These are phyloP conservation scores for Triplophysa dalaica DNA, from an alignment of 2,113 vertebrate species.

Conservation along the genomic window DNA sequence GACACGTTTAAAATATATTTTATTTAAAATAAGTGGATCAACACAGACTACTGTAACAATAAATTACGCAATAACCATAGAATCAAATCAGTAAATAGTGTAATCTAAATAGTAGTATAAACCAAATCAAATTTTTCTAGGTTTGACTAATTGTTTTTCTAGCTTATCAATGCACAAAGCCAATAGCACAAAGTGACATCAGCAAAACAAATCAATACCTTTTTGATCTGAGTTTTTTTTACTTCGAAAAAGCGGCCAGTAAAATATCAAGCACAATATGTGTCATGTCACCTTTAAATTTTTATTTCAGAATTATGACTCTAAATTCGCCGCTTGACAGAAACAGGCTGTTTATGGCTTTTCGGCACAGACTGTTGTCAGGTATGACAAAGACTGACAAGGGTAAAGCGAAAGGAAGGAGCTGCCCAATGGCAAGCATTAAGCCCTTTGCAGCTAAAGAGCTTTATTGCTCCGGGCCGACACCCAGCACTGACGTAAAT, in stretches of 20 bases:
- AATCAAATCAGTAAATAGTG: too few relatives aligned
- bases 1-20: too few relatives aligned
- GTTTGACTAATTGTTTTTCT: neutral
- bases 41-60: too few relatives aligned
- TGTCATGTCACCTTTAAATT: conserved; percentile 57
- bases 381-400: conserved; percentile 62
- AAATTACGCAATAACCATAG: too few relatives aligned
- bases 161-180: too few relatives aligned
- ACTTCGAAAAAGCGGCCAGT: neutral
- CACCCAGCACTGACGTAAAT: conserved; percentile 58
- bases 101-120: too few relatives aligned
- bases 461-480: conserved; percentile 63
- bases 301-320: conserved; percentile 71
- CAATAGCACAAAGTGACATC: too few relatives aligned
- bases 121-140: too few relatives aligned
- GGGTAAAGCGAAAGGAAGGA: conserved; percentile 66
- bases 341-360: conserved; percentile 62
- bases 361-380: conserved; percentile 52
- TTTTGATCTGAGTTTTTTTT: too few relatives aligned
- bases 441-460: conserved; percentile 68
- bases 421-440: conserved; percentile 64
- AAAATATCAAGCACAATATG: neutral
- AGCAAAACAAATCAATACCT: too few relatives aligned
- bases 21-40: too few relatives aligned
- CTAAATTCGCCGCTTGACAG: conserved; percentile 67